phyloP scores from a whole-genome alignment of 37 sponge, comb jelly and placozoan species.

The Crambe crambe region DNA sequence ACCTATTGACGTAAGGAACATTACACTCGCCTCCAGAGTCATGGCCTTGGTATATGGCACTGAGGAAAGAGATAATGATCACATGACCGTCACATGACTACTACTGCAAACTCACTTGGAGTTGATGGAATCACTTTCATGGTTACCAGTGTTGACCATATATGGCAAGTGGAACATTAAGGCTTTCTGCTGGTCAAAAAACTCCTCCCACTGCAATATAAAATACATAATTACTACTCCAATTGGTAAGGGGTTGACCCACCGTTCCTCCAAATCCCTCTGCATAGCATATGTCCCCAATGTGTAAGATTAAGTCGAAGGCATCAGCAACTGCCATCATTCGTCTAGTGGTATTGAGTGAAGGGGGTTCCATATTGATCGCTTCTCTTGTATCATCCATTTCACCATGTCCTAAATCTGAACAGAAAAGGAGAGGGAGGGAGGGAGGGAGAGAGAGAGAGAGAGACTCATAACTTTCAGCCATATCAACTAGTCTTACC shows the following conservation, averaged over 20 bases:
- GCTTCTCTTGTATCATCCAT: constrained; percentile 17
- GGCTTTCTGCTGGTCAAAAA: constrained; percentile 57
- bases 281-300: constrained; percentile 75
- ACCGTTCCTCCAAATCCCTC: constrained; percentile 41
- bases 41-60: constrained; percentile 18
- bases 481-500: not conserved
- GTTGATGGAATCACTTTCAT: constrained; percentile 69
- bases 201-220: constrained; percentile 80
- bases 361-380: constrained; percentile 30
- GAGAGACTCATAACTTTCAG: not conserved
- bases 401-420: constrained; percentile 57
- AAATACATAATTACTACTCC: not conserved
- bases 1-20: constrained; percentile 69
- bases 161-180: constrained; percentile 58
- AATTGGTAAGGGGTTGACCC: too few species aligned
- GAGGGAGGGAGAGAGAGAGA: too few species aligned
- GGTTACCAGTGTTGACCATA: constrained; percentile 78
- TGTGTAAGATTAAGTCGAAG: constrained; percentile 57
- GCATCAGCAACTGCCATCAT: constrained; percentile 8
- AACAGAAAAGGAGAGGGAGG: not conserved
- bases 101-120: constrained; percentile 38
- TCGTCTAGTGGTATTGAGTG: constrained; percentile 52
- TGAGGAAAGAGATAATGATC: not conserved
- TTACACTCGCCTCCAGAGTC: constrained; percentile 88
- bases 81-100: not conserved